Conservation (phyloP, 2,113 vertebrate genomes). For the Rhinolophus ferrumequinum region DNA sequence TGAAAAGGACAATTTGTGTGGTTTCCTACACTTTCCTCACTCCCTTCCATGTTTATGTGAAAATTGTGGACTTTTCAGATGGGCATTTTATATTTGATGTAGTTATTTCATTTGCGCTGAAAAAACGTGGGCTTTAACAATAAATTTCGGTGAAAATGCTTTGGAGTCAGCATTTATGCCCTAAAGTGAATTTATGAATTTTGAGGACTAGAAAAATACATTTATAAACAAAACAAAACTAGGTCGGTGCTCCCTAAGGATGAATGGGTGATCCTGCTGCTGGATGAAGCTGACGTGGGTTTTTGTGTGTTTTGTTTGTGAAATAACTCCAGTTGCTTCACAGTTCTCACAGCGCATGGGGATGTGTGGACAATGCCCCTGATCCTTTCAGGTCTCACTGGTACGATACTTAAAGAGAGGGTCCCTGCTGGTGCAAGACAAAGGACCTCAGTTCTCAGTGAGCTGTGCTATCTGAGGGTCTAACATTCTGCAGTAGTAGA, state of each 20-base stretch:
- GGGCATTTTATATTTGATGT: neutral
- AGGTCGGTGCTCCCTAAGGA: neutral
- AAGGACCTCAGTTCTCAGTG: neutral
- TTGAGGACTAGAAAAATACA: constrained; percentile 26
- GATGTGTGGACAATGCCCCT: neutral
- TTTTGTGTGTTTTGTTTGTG: neutral
- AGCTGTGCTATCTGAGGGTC: neutral
- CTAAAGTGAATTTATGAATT: neutral
- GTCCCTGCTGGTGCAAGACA: neutral
- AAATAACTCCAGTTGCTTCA: neutral
- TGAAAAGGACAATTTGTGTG: neutral
- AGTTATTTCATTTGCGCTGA: neutral
- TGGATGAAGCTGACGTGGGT: neutral
- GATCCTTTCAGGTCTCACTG: neutral
- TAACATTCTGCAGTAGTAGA: neutral
- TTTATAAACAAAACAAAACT: neutral
- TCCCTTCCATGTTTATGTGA: neutral
- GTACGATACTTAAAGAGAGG: neutral
- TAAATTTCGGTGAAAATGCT: neutral
- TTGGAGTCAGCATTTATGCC: neutral
- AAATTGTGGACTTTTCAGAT: neutral
- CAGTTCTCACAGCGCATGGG: neutral
- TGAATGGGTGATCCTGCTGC: neutral
- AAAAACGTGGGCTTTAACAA: neutral
- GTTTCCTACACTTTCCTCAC: neutral